A percentile compares a stretch with the other conserved stretches of the same genome.
Evolutionary conservation across 2,888 invertebrate genomes (phyloP).

Genomic region (Ellobium chinense): DNA sequence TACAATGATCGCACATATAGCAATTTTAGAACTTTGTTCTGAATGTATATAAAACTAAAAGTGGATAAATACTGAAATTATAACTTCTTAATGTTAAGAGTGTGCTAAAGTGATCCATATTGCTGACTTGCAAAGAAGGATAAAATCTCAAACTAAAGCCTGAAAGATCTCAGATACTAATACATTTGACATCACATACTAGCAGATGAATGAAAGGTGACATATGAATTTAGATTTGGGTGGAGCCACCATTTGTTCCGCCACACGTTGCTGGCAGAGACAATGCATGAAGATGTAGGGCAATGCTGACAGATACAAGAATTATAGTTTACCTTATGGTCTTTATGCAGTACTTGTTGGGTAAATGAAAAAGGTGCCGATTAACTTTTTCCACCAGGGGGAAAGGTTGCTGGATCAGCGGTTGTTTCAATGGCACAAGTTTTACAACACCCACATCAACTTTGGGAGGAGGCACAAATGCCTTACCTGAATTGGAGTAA

Average conservation of each 20-base stretch:
- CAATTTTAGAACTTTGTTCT: no score
- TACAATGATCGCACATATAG: no score
- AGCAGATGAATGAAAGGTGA: constrained; percentile 95
- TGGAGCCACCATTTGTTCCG: constrained; percentile 91
- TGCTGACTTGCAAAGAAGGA: no score
- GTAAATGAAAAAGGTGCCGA: constrained; percentile 90
- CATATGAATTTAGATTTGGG: constrained; percentile 86
- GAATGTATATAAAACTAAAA: no score
- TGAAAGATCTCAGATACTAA: no score
- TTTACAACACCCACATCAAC: constrained; percentile 98
- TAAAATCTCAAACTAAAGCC: no score
- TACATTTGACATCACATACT: constrained; percentile 90
- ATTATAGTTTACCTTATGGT: constrained; percentile 32
- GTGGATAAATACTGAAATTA: no score
- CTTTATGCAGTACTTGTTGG: constrained; percentile 86
- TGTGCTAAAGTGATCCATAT: no score
- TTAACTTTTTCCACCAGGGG: constrained; percentile 92
- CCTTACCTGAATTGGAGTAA: constrained; percentile 84
- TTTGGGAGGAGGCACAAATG: constrained; percentile 96
- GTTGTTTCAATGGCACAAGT: constrained; percentile 88
- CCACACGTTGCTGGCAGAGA: no score
- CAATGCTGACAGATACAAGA: neutral
- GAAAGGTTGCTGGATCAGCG: constrained; percentile 88
- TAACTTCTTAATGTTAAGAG: no score
- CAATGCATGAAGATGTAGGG: neutral